phyloP scores from a whole-genome alignment of 2,113 vertebrate species.

The Isurus oxyrinchus region DNA sequence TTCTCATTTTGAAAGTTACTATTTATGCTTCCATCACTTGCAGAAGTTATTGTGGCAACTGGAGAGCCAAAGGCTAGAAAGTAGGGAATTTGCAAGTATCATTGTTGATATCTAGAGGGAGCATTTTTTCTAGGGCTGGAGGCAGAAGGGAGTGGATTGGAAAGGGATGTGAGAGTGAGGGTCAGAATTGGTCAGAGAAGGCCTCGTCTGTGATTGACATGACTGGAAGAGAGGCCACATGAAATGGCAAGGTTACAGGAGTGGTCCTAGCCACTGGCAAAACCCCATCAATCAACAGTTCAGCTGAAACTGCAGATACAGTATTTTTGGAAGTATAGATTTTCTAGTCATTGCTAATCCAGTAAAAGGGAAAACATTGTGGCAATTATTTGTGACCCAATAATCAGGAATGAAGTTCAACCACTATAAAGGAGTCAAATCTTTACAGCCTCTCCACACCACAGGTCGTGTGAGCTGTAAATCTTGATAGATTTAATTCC shows the following conservation, averaged over 20 bases:
- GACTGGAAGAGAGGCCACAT: neutral
- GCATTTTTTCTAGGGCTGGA: neutral
- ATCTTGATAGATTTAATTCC: conserved; percentile 12
- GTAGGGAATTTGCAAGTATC: neutral
- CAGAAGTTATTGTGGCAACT: neutral
- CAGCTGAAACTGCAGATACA: conserved; percentile 19
- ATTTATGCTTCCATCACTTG: neutral
- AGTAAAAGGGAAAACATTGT: conserved; percentile 10
- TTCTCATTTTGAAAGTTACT: too few relatives aligned
- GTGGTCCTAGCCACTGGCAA: neutral
- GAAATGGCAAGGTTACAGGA: neutral
- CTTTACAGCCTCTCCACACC: conserved; percentile 20
- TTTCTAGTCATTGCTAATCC: conserved; percentile 22
- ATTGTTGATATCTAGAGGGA: neutral
- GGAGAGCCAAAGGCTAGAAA: neutral
- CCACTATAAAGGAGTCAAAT: conserved; percentile 4
- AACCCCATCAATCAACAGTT: neutral
- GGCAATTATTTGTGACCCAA: conserved; percentile 32
- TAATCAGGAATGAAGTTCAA: conserved; percentile 16
- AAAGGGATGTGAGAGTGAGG: neutral
- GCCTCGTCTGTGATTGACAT: neutral
- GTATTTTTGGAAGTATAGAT: neutral
- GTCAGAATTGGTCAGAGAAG: neutral
- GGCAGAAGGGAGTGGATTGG: neutral
- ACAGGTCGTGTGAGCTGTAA: neutral